phyloP scores from a whole-genome alignment of 2,888 invertebrate genomes.

The Drosophila eohydei region DNA sequence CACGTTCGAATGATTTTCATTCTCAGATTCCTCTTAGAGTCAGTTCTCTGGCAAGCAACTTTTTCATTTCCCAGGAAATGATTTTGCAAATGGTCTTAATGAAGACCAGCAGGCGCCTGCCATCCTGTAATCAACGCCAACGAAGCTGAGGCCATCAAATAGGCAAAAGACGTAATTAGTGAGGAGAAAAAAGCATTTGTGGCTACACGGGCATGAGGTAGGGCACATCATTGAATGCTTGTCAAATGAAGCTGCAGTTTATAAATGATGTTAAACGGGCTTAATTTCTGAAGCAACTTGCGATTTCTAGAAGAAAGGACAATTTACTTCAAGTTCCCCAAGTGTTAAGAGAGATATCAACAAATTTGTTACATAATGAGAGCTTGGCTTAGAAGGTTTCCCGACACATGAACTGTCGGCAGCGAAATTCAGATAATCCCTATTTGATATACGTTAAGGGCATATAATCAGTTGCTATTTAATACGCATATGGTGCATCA shows the following conservation, averaged over 20 bases:
- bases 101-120: constrained; percentile 48
- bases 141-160: constrained; percentile 53
- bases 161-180: constrained; percentile 49
- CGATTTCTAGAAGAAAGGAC: not conserved
- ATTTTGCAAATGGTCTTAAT: constrained; percentile 67
- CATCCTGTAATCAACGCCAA: constrained; percentile 57
- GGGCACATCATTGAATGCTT: constrained; percentile 7
- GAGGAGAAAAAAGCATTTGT: constrained; percentile 20
- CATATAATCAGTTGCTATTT: not conserved
- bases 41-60: not conserved
- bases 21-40: constrained; percentile 21
- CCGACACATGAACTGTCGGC: too few species aligned
- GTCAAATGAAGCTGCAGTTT: constrained; percentile 21
- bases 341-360: too few species aligned
- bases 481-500: not conserved
- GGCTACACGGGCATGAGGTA: not conserved
- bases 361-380: too few species aligned
- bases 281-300: not conserved
- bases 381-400: too few species aligned
- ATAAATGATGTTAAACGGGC: constrained; percentile 10
- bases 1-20: constrained; percentile 73
- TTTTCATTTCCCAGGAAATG: constrained; percentile 23
- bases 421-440: too few species aligned
- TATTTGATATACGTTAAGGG: not conserved
- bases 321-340: not conserved